Percentiles rank a stretch among this genome's conserved stretches.
These are phyloP conservation scores for Pterobdella sp. DNA, from an alignment of 2,888 invertebrate genomes.

Conservation along the genomic window DNA sequence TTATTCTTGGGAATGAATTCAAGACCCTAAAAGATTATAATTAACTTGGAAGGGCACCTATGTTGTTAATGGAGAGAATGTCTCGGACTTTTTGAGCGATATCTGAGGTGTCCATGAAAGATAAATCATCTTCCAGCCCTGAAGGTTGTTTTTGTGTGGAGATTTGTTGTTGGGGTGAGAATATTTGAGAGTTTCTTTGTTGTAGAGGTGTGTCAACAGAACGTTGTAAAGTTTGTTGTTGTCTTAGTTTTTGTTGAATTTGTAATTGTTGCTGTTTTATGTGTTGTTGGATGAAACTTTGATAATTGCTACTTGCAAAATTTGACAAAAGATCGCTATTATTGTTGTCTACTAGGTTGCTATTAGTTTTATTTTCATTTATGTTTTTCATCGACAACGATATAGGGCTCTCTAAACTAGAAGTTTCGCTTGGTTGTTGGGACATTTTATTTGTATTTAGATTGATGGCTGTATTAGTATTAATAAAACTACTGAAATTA, in stretches of 20 bases:
- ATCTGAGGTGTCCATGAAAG: conserved; percentile 75
- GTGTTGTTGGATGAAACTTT: neutral
- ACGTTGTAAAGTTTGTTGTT: neutral
- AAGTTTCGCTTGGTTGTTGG: no score
- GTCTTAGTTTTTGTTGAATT: neutral
- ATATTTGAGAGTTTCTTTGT: neutral
- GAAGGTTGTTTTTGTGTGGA: conserved; percentile 20
- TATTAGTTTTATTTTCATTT: no score
- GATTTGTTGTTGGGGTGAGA: conserved; percentile 44
- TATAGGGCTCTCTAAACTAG: no score
- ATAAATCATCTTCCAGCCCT: neutral
- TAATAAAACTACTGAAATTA: no score
- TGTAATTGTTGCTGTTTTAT: conserved; percentile 14
- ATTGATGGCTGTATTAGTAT: no score
- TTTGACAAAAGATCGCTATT: neutral
- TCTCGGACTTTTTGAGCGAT: conserved; percentile 84
- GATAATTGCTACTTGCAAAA: neutral
- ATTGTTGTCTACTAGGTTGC: conserved; percentile 3
- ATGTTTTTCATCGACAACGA: no score
- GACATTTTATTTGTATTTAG: no score
- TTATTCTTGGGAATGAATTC: neutral
- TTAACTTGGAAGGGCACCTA: conserved; percentile 65
- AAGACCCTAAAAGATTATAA: neutral
- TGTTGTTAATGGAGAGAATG: conserved; percentile 87
- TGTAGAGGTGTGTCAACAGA: neutral